Conservation (phyloP, 2,888 invertebrate genomes). For the Euclidia mi region DNA sequence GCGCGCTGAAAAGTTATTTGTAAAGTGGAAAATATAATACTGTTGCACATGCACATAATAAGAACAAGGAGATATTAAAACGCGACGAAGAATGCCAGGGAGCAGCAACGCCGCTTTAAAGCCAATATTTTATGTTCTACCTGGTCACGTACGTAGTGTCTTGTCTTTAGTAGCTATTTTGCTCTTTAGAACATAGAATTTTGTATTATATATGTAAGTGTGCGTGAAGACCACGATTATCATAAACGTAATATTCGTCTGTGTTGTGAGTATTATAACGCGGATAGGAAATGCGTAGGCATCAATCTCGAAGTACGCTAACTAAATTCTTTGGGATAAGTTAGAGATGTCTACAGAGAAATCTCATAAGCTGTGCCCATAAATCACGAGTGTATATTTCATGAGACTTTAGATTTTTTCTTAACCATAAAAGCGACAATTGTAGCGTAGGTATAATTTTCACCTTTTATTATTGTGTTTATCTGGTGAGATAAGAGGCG, state of each 20-base stretch:
- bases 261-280: slow-evolving; percentile 15
- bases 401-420: slow-evolving; percentile 43
- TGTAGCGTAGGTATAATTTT: slow-evolving; percentile 25
- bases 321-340: slow-evolving; percentile 43
- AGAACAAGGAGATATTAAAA: too few species aligned
- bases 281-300: slow-evolving; percentile 42
- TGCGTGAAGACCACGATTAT: not conserved
- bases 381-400: slow-evolving; percentile 49
- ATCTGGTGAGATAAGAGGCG: slow-evolving; percentile 20
- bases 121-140: too few species aligned
- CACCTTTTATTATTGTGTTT: slow-evolving; percentile 41
- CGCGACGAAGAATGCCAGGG: too few species aligned
- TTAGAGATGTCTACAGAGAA: slow-evolving; percentile 49
- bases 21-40: too few species aligned
- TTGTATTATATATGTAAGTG: not conserved
- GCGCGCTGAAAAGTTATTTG: not conserved
- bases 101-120: too few species aligned
- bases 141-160: too few species aligned
- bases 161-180: too few species aligned
- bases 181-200: too few species aligned
- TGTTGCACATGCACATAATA: too few species aligned
- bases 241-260: slow-evolving; percentile 24
- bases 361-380: slow-evolving; percentile 51
- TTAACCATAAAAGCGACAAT: slow-evolving; percentile 31
- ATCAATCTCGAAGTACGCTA: slow-evolving; percentile 39